Base-by-base conservation (phyloP, 2,113 vertebrate species). In the Tragelaphus strepsiceros region DNA sequence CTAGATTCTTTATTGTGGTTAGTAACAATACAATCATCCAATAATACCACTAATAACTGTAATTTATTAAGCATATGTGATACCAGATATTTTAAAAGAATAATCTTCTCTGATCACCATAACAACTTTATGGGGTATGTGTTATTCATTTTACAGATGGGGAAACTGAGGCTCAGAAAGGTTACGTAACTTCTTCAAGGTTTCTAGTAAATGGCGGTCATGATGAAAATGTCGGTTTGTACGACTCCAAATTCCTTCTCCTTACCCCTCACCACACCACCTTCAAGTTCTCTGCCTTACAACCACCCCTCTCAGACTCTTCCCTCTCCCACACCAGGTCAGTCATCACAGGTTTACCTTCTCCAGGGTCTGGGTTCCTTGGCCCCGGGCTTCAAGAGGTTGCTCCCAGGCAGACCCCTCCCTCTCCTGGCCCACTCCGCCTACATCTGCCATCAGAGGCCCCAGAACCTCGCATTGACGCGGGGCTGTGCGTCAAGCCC, bases 391-490 rank as follows among this genome's bases (percentile, higher is more conserved):
- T 53, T 59, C 80, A 49, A 8, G 78, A 53, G 59, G 54, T 24
- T 10, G 59, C 22, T 54, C 7, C 39, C 5, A 2, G 2, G 12
- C n/a, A 14, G 24, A 54, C n/a, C 46, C 30, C 84, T 22, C n/a
- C 39, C 6, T 43, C 58, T 43, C 56, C 19, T 74, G n/a, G 58
- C 43, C 88, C 86, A 89, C 74, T 67, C 83, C 6, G 46, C 58
- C 83, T 46, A 62, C 51, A 32, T 92, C 81, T 54, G 96, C 94
- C 92, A 54, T 91, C 97, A 83, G 92, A 96, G 8, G 93, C 62
- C 94, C 62, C 51, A 58, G 80, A 96, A 91, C 94, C 94, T 96
- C n/a, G 78, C 98, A 97, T 30, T 99, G 99, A 99, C 98, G 98
- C 2, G 97, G 98, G 91, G 96, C 98, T 7, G 28, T 32, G 28